A percentile compares a stretch with the other conserved stretches of the same genome.
Evolutionary conservation across 64 coral and sea anemone genomes (phyloP).

Genomic region (Pocillopora damicornis): DNA sequence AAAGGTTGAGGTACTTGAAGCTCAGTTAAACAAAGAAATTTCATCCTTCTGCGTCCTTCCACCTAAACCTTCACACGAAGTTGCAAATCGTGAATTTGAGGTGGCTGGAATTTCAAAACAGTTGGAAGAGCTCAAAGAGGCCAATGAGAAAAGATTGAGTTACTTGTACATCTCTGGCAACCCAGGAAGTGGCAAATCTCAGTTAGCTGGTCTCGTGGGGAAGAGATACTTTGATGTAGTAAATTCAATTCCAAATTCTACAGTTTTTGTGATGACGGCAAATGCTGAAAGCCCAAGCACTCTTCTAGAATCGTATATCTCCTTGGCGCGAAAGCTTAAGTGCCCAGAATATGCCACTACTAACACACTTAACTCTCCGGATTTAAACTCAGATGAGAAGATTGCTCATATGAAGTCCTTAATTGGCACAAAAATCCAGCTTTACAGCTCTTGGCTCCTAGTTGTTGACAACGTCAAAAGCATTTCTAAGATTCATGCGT

Average conservation of each 20-base stretch:
- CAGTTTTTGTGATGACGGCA: constrained; percentile 51
- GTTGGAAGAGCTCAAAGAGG: neutral
- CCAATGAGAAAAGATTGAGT: neutral
- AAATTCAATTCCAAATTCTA: neutral
- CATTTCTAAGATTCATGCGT: neutral
- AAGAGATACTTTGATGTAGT: constrained; percentile 38
- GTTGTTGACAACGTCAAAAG: constrained; percentile 23
- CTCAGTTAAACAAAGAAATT: neutral
- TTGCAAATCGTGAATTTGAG: neutral
- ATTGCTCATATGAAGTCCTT: neutral
- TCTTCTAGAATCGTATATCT: constrained; percentile 39
- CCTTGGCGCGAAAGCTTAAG: neutral
- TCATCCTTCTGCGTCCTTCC: neutral
- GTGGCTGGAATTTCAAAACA: neutral
- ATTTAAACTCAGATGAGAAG: neutral
- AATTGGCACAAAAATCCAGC: neutral
- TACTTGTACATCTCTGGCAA: neutral
- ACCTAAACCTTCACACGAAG: constrained; percentile 16
- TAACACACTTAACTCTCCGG: neutral
- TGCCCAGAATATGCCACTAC: neutral
- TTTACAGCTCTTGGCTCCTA: constrained; percentile 13
- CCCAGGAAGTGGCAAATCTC: constrained; percentile 14
- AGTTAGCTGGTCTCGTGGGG: neutral
- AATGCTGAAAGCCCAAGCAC: constrained; percentile 28
- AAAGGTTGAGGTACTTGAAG: neutral